Percentiles rank a stretch among this genome's conserved stretches.
Evolutionary conservation across 2,888 invertebrate genomes (phyloP).

Genomic region (Chloroclysta siterata): DNA sequence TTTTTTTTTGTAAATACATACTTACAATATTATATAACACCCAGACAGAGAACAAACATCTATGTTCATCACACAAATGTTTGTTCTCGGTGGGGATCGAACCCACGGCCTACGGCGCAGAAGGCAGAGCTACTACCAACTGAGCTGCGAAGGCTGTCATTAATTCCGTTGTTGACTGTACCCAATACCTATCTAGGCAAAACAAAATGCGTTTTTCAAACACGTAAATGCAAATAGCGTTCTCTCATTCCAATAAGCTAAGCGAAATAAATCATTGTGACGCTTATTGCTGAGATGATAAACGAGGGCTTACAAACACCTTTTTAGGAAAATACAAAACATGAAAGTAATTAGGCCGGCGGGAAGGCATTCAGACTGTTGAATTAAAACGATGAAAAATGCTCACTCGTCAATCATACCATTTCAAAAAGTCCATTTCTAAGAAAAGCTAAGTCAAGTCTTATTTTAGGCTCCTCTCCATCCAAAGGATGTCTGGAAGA

Average conservation of each 20-base stretch:
- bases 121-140: too few relatives aligned
- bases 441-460: too few relatives aligned
- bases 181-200: background rate
- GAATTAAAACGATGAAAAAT: constrained; percentile 40
- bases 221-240: constrained; percentile 29
- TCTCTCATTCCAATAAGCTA: constrained; percentile 32
- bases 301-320: constrained; percentile 56
- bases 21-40: too few relatives aligned
- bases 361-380: constrained; percentile 41
- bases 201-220: constrained; percentile 9
- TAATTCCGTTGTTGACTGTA: too few relatives aligned
- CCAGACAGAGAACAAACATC: too few relatives aligned
- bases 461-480: too few relatives aligned
- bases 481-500: too few relatives aligned
- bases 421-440: background rate
- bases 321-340: constrained; percentile 52
- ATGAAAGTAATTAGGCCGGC: constrained; percentile 53
- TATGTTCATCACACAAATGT: too few relatives aligned
- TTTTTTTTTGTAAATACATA: too few relatives aligned
- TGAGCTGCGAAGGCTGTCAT: too few relatives aligned
- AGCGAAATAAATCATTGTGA: constrained; percentile 54
- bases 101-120: too few relatives aligned
- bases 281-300: constrained; percentile 68
- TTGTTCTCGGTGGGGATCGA: too few relatives aligned
- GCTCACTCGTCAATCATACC: constrained; percentile 25